These are phyloP conservation scores for Xerus inauris DNA, from an alignment of 2,113 vertebrate genomes.

Conservation along the genomic window DNA sequence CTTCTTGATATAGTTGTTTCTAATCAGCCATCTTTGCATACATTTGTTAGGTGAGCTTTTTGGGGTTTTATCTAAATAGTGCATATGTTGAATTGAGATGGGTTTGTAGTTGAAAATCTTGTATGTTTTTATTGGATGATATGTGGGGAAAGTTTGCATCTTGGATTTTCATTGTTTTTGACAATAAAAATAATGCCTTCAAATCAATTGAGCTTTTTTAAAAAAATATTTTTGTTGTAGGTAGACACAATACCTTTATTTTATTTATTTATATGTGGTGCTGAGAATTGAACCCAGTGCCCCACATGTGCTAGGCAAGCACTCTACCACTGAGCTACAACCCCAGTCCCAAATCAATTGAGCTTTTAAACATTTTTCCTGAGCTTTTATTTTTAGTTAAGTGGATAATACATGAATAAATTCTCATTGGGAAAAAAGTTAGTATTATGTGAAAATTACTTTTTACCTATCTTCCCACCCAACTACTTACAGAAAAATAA, in stretches of 20 bases:
- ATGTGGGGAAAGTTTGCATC: not conserved
- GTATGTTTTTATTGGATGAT: not conserved
- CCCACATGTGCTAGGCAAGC: no score
- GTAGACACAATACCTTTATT: no score
- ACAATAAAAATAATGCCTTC: not conserved
- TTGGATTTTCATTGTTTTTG: not conserved
- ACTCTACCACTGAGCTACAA: no score
- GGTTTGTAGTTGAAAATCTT: not conserved
- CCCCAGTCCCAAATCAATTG: not conserved
- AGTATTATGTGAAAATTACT: not conserved
- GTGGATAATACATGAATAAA: not conserved
- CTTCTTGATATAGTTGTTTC: not conserved
- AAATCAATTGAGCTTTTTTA: not conserved
- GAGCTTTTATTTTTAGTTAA: not conserved
- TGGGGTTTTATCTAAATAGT: not conserved
- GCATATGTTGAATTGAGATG: not conserved
- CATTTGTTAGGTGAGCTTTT: not conserved
- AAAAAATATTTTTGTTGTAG: not conserved
- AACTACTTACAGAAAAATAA: not conserved
- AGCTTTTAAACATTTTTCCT: not conserved
- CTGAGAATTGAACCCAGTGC: no score
- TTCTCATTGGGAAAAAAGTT: not conserved
- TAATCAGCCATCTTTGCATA: not conserved
- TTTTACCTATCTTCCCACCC: not conserved
- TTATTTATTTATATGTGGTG: no score